Evolutionary conservation across 2,888 invertebrate genomes (phyloP).

Genomic region (Watsonalla binaria): DNA sequence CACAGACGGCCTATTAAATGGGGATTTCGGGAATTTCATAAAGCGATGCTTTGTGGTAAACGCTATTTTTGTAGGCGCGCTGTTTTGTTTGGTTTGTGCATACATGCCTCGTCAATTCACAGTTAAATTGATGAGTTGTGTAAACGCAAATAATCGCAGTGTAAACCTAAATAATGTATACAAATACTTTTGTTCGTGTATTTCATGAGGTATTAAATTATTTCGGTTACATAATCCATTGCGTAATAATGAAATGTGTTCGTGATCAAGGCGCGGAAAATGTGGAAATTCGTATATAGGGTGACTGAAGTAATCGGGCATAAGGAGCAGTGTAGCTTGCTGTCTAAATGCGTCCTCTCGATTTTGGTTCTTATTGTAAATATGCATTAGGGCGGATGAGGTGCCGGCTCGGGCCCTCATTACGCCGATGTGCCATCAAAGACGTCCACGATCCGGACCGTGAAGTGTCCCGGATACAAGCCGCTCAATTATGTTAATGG

Average conservation of each 20-base stretch:
- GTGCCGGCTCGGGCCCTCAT: conserved; percentile 54
- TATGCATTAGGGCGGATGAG: conserved; percentile 63
- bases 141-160: conserved; percentile 15
- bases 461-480: conserved; percentile 66
- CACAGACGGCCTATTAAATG: conserved; percentile 62
- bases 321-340: conserved; percentile 38
- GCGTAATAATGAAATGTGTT: conserved; percentile 24
- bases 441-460: conserved; percentile 58
- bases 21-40: conserved; percentile 58
- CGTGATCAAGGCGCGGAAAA: conserved; percentile 37
- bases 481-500: conserved; percentile 75
- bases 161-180: conserved; percentile 9
- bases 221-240: not conserved
- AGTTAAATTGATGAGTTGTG: conserved; percentile 19
- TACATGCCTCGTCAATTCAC: conserved; percentile 28
- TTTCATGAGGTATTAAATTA: not conserved
- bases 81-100: conserved; percentile 40
- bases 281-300: conserved; percentile 29
- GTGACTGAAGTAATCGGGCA: conserved; percentile 42
- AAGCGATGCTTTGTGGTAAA: conserved; percentile 40
- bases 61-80: conserved; percentile 39
- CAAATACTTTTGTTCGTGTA: conserved; percentile 5
- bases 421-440: conserved; percentile 65
- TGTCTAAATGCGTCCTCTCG: conserved; percentile 36
- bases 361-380: conserved; percentile 52